Evolutionary conservation across 2,888 invertebrate genomes (phyloP), one percentile per base, ranked within the genome.

Genomic region (Polietes domitor): DNA sequence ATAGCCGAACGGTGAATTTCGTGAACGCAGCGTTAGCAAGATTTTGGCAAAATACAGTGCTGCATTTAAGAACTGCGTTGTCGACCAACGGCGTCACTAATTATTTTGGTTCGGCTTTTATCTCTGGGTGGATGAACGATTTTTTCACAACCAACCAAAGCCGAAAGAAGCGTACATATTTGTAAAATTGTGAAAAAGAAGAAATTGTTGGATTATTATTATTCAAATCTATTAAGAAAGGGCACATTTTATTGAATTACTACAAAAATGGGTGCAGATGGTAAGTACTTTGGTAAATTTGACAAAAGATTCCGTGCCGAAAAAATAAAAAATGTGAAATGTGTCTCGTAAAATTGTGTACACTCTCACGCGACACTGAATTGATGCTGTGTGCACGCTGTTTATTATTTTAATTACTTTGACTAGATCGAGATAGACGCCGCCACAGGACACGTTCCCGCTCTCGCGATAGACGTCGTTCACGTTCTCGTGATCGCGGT

Each of bases 391-490:
- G 61, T 47, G 17, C 47, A 77, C 63, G 80, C 26, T 41, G 26
- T 41, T 41, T 58, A 4, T 37, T 19, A 55, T 65, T 70, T 73
- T 28, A 58, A 7, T 19, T 24, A 41, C 50, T 15, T 80, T 79
- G 32, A 80, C 17, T 19, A 88, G 88, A 88, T 32, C 88, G 88
- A 6, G 88, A 88, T 79, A 87, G 87, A 85, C 88, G 88, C 82
- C 87, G 88, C 24, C 87, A 87, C 37, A 87, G 87, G 41, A 75
- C 84, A 7, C 86, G 87, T 37, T 88, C 88, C 70, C 93, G 94
- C 68, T 94, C 94, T 15, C 93, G 94, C 5, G 88, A 89, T 1
- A 88, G 93, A 91, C 86, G 94, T 93, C 87, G 90, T 89, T 88
- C 89, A 0, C 90, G 93, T 77, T 93, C 93, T 3, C 90, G 92